Evolutionary conservation across 2,113 vertebrate genomes (phyloP).

Genomic region (Serinus canaria): DNA sequence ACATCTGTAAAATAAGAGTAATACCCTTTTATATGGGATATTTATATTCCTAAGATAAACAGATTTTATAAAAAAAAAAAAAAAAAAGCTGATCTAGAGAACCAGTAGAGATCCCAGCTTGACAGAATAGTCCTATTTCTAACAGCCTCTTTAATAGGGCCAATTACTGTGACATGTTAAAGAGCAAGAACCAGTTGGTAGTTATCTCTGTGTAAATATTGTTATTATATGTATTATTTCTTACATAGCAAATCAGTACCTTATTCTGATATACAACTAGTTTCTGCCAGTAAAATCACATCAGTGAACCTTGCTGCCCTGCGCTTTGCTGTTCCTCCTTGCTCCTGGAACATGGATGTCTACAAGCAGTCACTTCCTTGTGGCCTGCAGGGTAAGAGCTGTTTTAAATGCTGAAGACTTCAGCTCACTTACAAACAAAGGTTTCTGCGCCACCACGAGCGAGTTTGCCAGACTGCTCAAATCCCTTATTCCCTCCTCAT

Average conservation of each 20-base stretch:
- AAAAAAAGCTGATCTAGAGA: background rate
- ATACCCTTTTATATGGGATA: background rate
- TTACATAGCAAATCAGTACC: background rate
- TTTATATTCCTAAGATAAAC: background rate
- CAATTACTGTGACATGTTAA: background rate
- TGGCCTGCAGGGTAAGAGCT: background rate
- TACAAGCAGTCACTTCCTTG: background rate
- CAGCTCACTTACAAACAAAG: background rate
- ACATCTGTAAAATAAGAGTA: background rate
- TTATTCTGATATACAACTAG: background rate
- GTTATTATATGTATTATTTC: background rate
- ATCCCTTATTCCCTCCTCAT: conserved; percentile 14
- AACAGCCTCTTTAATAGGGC: background rate
- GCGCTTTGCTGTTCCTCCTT: background rate
- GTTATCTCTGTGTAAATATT: background rate
- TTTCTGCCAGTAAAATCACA: background rate
- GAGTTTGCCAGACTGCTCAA: background rate
- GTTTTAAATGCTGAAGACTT: conserved; percentile 9
- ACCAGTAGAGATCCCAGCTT: background rate
- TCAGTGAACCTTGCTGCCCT: background rate
- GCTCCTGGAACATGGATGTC: background rate
- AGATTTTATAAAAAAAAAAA: background rate
- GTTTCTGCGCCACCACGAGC: background rate
- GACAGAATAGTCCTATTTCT: background rate
- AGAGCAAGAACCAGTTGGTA: background rate